Base-by-base conservation (phyloP, 2,113 vertebrate species). In the Gnathonemus echidnorhynchus region DNA sequence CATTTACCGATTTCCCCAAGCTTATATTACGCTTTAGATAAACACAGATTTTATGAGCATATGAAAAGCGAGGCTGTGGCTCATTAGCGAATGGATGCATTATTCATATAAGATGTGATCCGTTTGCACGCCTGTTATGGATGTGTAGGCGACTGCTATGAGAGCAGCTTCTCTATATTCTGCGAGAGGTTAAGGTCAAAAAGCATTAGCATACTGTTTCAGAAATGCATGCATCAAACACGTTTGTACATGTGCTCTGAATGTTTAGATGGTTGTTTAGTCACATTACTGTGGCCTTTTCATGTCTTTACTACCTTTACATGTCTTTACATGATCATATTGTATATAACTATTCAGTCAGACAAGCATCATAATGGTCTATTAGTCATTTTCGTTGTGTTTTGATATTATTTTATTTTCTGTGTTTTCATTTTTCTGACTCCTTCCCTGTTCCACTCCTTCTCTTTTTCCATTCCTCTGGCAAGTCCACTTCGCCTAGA, bases 31-130 rank as follows among this genome's bases (percentile, higher is more conserved):
- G 17, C 5, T 80, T 80, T 39, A 80, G 74, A 42, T 80, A 80
- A 80, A 80, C 74, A 80, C 74, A 80, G 74, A 80, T 80, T 80
- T 80, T 42, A 80, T 39, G 74, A 80, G 74, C 74, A 80, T 80
- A 80, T 80, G 74, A 80, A 42, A 80, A 42, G 74, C 74, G 6
- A 80, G 74, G 5, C 35, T 80, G 74, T 39, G 74, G 74, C 74
- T 80, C 74, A 80, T 80, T 80, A 42, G 74, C 27, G 10, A 70
- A 70, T 17, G 2, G 13, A 80, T 80, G 74, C 13, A 80, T 80
- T 39, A 80, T 80, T 80, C 74, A 80, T 80, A 17, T 80, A 35
- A 80, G 35, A 35, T 80, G 15, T 39, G 74, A 19, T 80, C 15
- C 74, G 13, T 80, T 42, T 80, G 31, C 74, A 42, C 15, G 70